Evolutionary conservation across 2,888 invertebrate species (phyloP).

Genomic region (Drosophila birchii): DNA sequence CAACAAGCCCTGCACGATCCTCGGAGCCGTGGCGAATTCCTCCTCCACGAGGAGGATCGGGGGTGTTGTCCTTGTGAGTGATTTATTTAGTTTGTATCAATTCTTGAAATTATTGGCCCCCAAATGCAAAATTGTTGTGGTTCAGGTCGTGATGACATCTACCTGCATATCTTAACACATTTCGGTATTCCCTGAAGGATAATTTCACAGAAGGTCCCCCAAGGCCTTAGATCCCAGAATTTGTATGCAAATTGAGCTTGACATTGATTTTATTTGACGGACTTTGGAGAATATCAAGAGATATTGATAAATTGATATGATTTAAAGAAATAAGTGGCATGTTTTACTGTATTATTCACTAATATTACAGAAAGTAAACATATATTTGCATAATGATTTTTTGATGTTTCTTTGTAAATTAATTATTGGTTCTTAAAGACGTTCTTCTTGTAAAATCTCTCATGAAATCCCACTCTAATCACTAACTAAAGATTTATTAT

Average conservation of each 20-base stretch:
- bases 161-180: constrained; percentile 82
- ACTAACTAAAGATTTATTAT: constrained; percentile 36
- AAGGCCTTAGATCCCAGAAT: constrained; percentile 7
- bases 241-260: constrained; percentile 23
- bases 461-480: background rate
- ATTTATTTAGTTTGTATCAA: constrained; percentile 82
- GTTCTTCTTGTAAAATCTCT: background rate
- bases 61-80: constrained; percentile 72
- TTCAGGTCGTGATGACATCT: constrained; percentile 69
- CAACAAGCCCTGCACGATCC: constrained; percentile 82
- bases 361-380: background rate
- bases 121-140: constrained; percentile 43
- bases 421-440: background rate
- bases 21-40: constrained; percentile 6
- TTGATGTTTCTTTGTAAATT: background rate
- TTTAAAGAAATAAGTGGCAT: too few species aligned
- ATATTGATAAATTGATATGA: too few species aligned
- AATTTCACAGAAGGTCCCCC: constrained; percentile 63
- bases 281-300: background rate
- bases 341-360: too few species aligned
- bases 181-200: constrained; percentile 68
- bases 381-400: background rate
- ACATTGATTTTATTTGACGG: constrained; percentile 9
- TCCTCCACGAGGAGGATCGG: constrained; percentile 3
- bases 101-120: constrained; percentile 81